These are phyloP conservation scores for Coracopsis vasa DNA, from an alignment of 2,113 vertebrate species.

Conservation along the genomic window DNA sequence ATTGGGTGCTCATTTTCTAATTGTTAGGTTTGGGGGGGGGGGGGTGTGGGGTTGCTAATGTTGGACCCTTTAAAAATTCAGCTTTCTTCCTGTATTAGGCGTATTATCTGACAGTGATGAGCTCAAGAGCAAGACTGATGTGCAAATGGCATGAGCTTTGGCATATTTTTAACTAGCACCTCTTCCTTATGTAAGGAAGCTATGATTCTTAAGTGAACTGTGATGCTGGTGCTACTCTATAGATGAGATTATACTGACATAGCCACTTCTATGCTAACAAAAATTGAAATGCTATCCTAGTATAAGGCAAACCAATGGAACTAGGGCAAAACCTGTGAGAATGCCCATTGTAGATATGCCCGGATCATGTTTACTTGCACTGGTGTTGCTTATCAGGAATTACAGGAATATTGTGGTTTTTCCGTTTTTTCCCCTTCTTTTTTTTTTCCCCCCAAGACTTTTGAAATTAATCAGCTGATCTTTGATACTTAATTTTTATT, in stretches of 20 bases:
- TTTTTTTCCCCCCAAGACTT: background rate
- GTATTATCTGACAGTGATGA: background rate
- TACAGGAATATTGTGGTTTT: background rate
- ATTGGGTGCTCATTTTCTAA: background rate
- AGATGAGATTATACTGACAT: background rate
- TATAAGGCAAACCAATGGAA: background rate
- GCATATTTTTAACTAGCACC: background rate
- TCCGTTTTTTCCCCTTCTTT: fast-evolving
- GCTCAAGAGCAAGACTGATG: background rate
- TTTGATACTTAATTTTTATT: background rate
- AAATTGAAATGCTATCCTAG: background rate
- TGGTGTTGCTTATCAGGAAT: background rate
- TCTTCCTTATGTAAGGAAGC: background rate
- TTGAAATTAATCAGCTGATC: background rate
- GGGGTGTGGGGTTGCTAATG: background rate
- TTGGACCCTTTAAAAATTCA: background rate
- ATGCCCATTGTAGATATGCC: background rate
- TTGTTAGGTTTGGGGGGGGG: background rate
- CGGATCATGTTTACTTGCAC: background rate
- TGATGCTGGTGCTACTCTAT: background rate
- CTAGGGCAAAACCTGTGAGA: background rate
- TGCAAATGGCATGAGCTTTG: background rate
- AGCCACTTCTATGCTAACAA: background rate
- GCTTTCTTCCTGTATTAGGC: background rate
- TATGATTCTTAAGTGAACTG: background rate